Percentiles rank a stretch among this genome's conserved stretches.
Conservation (phyloP, 2,113 vertebrate species). For the Nothocercus nigrocapillus region DNA sequence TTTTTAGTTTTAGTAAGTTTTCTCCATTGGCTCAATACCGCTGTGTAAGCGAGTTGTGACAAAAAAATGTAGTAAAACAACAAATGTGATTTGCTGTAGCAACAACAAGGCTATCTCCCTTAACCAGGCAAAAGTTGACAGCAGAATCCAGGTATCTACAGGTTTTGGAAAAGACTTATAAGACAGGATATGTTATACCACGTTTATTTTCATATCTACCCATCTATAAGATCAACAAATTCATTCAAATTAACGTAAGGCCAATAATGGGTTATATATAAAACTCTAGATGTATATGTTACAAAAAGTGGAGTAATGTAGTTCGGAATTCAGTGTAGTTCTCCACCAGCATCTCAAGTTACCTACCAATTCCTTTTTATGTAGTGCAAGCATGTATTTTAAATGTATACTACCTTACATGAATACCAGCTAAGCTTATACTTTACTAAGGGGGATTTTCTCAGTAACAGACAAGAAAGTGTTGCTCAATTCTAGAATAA, state of each 20-base stretch:
- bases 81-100: not conserved
- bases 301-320: not conserved
- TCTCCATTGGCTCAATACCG: not conserved
- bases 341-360: not conserved
- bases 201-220: not conserved
- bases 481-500: not conserved
- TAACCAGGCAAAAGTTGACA: not conserved
- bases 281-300: not conserved
- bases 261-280: not conserved
- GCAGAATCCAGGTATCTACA: not conserved
- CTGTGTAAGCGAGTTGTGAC: not conserved
- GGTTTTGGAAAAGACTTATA: not conserved
- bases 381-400: not conserved
- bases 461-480: not conserved
- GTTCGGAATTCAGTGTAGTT: not conserved
- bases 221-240: not conserved
- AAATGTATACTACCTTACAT: not conserved
- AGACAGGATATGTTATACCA: not conserved
- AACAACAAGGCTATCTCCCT: not conserved
- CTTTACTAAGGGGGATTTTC: not conserved
- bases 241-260: not conserved
- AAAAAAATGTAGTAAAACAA: not conserved
- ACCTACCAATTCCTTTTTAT: not conserved
- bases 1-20: not conserved
- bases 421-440: not conserved